Percentiles rank a stretch among this genome's conserved stretches.
Evolutionary conservation across 2,888 invertebrate species (phyloP).

Genomic region (Eupithecia centaureata): DNA sequence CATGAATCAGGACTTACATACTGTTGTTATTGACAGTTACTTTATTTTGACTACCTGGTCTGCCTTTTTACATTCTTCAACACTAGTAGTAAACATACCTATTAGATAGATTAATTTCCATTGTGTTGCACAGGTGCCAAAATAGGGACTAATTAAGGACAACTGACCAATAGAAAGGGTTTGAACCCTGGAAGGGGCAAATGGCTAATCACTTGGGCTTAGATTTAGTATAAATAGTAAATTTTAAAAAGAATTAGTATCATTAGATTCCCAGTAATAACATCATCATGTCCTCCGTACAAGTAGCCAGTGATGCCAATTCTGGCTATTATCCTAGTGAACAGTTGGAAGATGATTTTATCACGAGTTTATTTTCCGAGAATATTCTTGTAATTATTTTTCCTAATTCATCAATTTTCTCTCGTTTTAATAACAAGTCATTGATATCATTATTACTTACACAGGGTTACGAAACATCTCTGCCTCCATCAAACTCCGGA

Average conservation of each 20-base stretch:
- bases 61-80: conserved; percentile 9
- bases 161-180: conserved; percentile 34
- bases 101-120: conserved; percentile 14
- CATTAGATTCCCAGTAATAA: conserved; percentile 51
- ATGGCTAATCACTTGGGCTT: conserved; percentile 46
- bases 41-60: conserved; percentile 23
- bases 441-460: conserved; percentile 9
- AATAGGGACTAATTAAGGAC: conserved; percentile 32
- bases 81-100: conserved; percentile 11
- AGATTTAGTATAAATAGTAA: conserved; percentile 45
- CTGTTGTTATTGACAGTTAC: conserved; percentile 23
- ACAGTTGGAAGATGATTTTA: conserved; percentile 29
- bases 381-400: conserved; percentile 20
- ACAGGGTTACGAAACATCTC: conserved; percentile 16
- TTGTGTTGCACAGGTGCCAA: conserved; percentile 37
- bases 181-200: conserved; percentile 44
- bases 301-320: conserved; percentile 38
- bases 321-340: conserved; percentile 21
- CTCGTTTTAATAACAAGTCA: not conserved
- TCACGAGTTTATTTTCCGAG: conserved; percentile 28
- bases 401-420: not conserved
- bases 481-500: not conserved
- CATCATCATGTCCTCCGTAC: conserved; percentile 46
- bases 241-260: conserved; percentile 34
- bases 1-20: not conserved